Conservation (phyloP, 92 coral and sea anemone genomes). For the Porites cylindrica region DNA sequence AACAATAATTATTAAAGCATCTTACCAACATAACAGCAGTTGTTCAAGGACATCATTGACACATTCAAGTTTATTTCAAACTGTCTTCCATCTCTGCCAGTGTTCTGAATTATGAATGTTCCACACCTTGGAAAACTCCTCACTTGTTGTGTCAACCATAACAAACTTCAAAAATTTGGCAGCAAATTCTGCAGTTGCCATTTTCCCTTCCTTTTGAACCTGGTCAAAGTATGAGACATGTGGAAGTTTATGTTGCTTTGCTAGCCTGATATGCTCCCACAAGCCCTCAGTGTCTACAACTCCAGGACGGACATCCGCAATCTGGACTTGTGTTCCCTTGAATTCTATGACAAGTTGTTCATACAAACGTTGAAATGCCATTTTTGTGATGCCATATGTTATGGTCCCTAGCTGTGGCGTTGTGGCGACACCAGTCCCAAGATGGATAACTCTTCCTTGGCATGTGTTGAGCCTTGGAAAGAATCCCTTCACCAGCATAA, state of each 20-base stretch:
- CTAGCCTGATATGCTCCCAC: slow-evolving; percentile 68
- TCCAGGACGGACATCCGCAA: slow-evolving; percentile 57
- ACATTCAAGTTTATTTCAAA: neutral
- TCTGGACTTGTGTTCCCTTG: slow-evolving; percentile 42
- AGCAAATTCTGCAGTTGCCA: slow-evolving; percentile 49
- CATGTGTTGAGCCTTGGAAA: slow-evolving; percentile 35
- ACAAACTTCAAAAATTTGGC: slow-evolving; percentile 67
- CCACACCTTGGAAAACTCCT: slow-evolving; percentile 62
- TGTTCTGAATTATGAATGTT: slow-evolving; percentile 55
- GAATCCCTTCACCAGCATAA: slow-evolving; percentile 62
- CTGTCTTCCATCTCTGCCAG: slow-evolving; percentile 53
- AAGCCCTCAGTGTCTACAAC: slow-evolving; percentile 69
- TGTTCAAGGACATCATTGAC: neutral
- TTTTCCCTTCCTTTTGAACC: slow-evolving; percentile 50
- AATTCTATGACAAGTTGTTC: slow-evolving; percentile 58
- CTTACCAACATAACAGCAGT: neutral
- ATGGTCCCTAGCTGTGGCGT: slow-evolving; percentile 61
- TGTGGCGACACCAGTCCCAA: slow-evolving; percentile 55
- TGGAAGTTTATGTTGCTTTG: slow-evolving; percentile 58
- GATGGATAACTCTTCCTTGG: slow-evolving; percentile 50
- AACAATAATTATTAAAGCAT: too few species aligned
- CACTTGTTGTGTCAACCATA: slow-evolving; percentile 36
- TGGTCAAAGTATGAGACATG: slow-evolving; percentile 64
- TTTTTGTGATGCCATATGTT: slow-evolving; percentile 63
- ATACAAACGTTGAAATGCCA: slow-evolving; percentile 68